Evolutionary conservation across 2,888 invertebrate genomes (phyloP).

Genomic region (Ochropleura plecta): DNA sequence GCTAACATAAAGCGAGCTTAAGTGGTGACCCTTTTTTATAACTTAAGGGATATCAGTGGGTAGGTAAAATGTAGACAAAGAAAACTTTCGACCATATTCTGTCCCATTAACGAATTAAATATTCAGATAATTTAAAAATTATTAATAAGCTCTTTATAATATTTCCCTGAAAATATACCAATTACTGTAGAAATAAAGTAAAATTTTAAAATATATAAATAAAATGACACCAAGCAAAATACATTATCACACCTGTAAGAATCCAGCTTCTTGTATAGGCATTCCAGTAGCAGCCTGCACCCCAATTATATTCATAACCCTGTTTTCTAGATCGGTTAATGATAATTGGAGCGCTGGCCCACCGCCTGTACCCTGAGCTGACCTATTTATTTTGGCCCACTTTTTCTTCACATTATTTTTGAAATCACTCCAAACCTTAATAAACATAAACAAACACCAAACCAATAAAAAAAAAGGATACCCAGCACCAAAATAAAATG

Average conservation of each 20-base stretch:
- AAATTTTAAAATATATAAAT: not conserved
- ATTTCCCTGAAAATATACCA: not conserved
- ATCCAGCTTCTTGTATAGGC: conserved; percentile 12
- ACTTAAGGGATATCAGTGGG: not conserved
- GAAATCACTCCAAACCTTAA: conserved; percentile 15
- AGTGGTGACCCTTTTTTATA: conserved; percentile 11
- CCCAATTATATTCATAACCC: conserved; percentile 4
- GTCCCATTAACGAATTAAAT: not conserved
- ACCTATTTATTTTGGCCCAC: conserved; percentile 13
- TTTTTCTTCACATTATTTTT: conserved; percentile 13
- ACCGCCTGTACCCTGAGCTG: conserved; percentile 11
- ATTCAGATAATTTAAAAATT: not conserved
- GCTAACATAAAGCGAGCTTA: not conserved
- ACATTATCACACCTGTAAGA: not conserved
- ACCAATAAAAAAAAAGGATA: too few relatives aligned
- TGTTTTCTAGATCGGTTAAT: conserved; percentile 1
- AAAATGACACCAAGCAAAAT: not conserved
- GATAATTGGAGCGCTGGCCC: not conserved
- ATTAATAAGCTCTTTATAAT: not conserved
- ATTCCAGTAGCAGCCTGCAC: not conserved
- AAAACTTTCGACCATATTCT: not conserved
- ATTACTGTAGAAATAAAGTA: not conserved
- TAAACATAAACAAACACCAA: not conserved
- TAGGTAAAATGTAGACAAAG: not conserved
- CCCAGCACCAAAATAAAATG: too few relatives aligned